phyloP scores from a whole-genome alignment of 92 coral and sea anemone species.

The Actinostola sp. region DNA sequence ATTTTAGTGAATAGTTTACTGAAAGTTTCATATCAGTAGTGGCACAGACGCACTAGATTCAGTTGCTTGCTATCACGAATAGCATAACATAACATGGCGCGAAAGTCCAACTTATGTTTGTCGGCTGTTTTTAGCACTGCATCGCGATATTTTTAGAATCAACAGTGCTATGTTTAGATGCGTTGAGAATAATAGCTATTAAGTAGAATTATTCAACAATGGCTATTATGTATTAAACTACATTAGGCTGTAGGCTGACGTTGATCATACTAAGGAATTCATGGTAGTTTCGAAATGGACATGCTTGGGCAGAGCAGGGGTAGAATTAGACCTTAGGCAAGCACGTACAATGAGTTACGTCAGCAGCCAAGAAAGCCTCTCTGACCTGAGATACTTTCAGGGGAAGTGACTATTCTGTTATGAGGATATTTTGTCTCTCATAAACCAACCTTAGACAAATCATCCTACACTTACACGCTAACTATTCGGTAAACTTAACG shows the following conservation, averaged over 20 bases:
- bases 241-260: slow-evolving; percentile 9
- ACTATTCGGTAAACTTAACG: slow-evolving; percentile 27
- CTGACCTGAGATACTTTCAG: too few relatives aligned
- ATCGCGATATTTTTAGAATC: slow-evolving; percentile 25
- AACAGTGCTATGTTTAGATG: slow-evolving; percentile 28
- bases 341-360: too few relatives aligned
- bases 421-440: background rate
- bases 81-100: background rate
- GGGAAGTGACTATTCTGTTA: background rate
- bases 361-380: too few relatives aligned
- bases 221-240: slow-evolving; percentile 3
- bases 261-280: slow-evolving; percentile 15
- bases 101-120: slow-evolving; percentile 1
- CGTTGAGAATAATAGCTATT: slow-evolving; percentile 16
- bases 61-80: background rate
- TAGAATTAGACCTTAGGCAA: background rate
- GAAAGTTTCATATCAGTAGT: too few relatives aligned
- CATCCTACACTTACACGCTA: slow-evolving; percentile 1
- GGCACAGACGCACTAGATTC: too few relatives aligned
- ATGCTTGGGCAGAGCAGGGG: too few relatives aligned
- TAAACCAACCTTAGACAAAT: background rate
- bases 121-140: slow-evolving; percentile 9
- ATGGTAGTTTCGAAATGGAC: background rate
- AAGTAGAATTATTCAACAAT: slow-evolving; percentile 35
- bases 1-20: too few relatives aligned